A percentile compares a stretch with the other conserved stretches of the same genome.
Conservation (phyloP, 2,113 vertebrate genomes). For the Heterotilapia buettikoferi region DNA sequence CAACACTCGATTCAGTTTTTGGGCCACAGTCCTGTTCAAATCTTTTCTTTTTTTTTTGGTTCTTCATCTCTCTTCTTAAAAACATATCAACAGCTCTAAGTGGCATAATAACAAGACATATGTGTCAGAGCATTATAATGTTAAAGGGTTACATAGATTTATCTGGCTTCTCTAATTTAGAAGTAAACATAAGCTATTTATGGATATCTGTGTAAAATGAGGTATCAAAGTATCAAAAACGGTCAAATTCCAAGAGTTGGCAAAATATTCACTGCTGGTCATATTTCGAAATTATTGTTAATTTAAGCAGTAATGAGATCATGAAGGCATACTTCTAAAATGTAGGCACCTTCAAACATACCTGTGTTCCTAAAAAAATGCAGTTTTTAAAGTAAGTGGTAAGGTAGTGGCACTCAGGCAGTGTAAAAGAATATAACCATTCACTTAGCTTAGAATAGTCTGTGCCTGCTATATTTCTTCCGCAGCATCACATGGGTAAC, state of each 20-base stretch:
- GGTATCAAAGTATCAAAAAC: background rate
- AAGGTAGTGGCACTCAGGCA: background rate
- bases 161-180: background rate
- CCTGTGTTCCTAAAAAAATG: background rate
- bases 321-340: background rate
- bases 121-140: background rate
- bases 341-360: background rate
- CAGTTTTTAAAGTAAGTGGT: background rate
- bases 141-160: background rate
- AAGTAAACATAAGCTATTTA: background rate
- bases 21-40: background rate
- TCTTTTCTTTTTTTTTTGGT: background rate
- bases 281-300: background rate
- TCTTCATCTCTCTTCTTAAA: background rate
- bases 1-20: background rate
- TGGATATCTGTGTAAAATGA: background rate
- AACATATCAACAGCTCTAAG: background rate
- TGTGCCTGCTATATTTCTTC: background rate
- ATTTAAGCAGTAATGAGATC: background rate
- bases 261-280: background rate
- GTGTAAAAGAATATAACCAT: background rate
- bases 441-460: background rate
- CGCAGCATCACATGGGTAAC: constrained; percentile 3
- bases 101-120: background rate
- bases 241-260: background rate